phyloP scores from a whole-genome alignment of 1,140 invertebrate genomes.

The Drosophila pachea region DNA sequence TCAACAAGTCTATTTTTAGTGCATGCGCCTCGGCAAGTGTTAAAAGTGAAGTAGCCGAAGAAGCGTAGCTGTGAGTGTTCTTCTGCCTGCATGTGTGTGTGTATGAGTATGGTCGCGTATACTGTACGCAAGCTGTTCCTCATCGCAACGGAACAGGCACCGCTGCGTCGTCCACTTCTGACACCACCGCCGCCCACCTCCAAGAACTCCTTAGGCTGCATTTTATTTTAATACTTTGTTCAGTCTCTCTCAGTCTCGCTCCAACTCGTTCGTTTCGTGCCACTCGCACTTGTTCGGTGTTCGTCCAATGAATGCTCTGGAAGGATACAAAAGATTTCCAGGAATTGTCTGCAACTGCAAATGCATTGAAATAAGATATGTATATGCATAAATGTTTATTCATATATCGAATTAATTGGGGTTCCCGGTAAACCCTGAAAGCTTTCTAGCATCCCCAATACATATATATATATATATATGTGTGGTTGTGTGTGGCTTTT shows the following conservation, averaged over 20 bases:
- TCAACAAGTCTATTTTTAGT: conserved; percentile 75
- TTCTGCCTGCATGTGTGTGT: conserved; percentile 1
- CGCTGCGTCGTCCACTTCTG: not conserved
- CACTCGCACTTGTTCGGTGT: not conserved
- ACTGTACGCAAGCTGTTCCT: not conserved
- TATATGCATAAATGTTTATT: too few species aligned
- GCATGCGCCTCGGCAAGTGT: conserved; percentile 41
- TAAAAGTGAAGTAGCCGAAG: conserved; percentile 39
- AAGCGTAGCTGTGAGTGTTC: conserved; percentile 1
- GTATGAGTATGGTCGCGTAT: not conserved
- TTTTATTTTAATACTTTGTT: conserved; percentile 19
- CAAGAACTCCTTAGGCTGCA: conserved; percentile 32
- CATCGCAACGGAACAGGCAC: not conserved
- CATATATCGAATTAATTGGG: not conserved
- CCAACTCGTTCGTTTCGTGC: not conserved
- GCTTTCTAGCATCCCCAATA: not conserved
- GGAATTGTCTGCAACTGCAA: conserved; percentile 1
- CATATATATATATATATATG: too few species aligned
- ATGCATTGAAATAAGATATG: not conserved
- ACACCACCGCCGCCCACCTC: conserved; percentile 4
- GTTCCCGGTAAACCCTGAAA: not conserved
- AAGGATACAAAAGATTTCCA: not conserved
- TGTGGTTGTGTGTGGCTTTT: not conserved
- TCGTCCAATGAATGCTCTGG: not conserved
- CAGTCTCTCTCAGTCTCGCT: not conserved